phyloP scores from a whole-genome alignment of 1,140 invertebrate species.

The Oreohelix idahoensis region DNA sequence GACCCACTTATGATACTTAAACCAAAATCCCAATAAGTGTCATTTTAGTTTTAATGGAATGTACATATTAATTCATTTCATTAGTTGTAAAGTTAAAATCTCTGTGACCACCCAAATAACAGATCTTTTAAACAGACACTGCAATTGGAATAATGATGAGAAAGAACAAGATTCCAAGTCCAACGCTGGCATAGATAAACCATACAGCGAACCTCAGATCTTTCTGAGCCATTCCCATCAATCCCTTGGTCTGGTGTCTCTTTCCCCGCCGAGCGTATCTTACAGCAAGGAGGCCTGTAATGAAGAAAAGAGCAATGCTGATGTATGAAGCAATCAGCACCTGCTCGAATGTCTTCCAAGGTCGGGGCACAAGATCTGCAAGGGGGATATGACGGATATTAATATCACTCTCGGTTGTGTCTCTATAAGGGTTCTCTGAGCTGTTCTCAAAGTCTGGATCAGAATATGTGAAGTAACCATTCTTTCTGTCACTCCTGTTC shows the following conservation, averaged over 20 bases:
- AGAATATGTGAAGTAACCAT: slow-evolving; percentile 50
- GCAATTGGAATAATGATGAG: slow-evolving; percentile 54
- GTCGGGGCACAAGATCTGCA: slow-evolving; percentile 60
- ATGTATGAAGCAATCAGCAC: slow-evolving; percentile 62
- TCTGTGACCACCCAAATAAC: not conserved
- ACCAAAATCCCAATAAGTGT: not conserved
- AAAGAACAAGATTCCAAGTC: slow-evolving; percentile 52
- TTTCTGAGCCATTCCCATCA: slow-evolving; percentile 67
- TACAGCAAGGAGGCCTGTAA: slow-evolving; percentile 60
- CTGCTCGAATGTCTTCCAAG: slow-evolving; percentile 63
- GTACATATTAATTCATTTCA: not conserved
- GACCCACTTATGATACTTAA: not conserved
- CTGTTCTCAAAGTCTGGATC: slow-evolving; percentile 54
- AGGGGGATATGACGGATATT: slow-evolving; percentile 59
- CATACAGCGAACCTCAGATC: slow-evolving; percentile 56
- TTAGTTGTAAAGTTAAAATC: not conserved
- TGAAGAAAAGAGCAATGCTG: slow-evolving; percentile 55
- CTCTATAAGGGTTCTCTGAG: slow-evolving; percentile 64
- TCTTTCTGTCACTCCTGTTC: slow-evolving; percentile 18
- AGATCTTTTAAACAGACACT: slow-evolving; percentile 26
- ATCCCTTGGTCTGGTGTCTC: slow-evolving; percentile 63
- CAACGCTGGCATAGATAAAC: slow-evolving; percentile 60
- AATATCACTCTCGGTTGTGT: slow-evolving; percentile 63
- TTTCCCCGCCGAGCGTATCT: slow-evolving; percentile 59
- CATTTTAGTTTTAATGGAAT: slow-evolving; percentile 1